Evolutionary conservation across 1,140 invertebrate species (phyloP).

Genomic region (Calephelis nemesis): DNA sequence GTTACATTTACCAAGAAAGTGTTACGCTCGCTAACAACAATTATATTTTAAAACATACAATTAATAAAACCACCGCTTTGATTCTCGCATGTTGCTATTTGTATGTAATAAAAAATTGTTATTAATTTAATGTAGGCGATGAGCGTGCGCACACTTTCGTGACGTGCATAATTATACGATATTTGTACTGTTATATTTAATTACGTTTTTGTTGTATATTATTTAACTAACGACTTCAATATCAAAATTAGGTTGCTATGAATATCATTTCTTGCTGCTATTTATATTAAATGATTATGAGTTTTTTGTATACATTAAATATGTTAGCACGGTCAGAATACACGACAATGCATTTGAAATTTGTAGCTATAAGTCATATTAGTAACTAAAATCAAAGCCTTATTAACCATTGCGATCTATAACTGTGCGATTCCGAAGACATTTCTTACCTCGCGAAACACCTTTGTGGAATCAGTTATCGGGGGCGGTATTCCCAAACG

Average conservation of each 20-base stretch:
- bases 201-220: constrained; percentile 11
- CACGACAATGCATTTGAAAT: too few species aligned
- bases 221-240: not conserved
- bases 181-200: constrained; percentile 18
- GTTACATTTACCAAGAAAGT: not conserved
- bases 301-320: too few species aligned
- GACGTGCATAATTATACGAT: constrained; percentile 12
- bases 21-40: not conserved
- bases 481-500: too few species aligned
- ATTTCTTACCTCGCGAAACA: too few species aligned
- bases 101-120: constrained; percentile 9
- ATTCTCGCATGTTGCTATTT: constrained; percentile 11
- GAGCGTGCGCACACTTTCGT: constrained; percentile 10
- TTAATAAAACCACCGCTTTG: constrained; percentile 5
- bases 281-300: too few species aligned
- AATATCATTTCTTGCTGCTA: too few species aligned
- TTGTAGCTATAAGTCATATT: too few species aligned
- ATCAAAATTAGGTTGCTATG: not conserved
- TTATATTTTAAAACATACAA: constrained; percentile 14
- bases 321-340: too few species aligned
- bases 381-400: too few species aligned
- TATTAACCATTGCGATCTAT: too few species aligned
- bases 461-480: too few species aligned
- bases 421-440: too few species aligned
- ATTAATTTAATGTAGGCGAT: constrained; percentile 16